Evolutionary conservation across 2,797 vertebrate species (phyloP), one percentile per base, ranked within the genome.

Genomic region (Periophthalmus magnuspinnatus): DNA sequence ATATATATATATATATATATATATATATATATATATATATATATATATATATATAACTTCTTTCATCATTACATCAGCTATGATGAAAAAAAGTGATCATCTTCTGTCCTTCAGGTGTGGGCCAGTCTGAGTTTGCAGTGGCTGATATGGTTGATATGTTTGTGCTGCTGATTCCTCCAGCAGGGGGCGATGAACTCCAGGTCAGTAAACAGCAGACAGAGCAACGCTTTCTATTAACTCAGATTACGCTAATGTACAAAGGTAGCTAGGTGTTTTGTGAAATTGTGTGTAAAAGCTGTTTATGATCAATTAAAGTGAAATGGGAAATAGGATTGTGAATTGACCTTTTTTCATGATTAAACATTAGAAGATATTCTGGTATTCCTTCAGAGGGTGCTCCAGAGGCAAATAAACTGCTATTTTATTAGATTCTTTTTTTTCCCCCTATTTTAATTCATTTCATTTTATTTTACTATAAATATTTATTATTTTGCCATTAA

Each of bases 141-240:
- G 97, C 97, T 16, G 96, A 99, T 82, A 99, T 99, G 97, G 97
- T 99, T 41, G 98, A 99, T 88, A 97, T 99, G 95, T 99, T 99
- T 92, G 91, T 99, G 81, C 86, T 99, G 61, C 91, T 99, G 52
- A 94, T 99, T 80, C 97, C 98, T 63, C 98, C 98, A 92, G 97
- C 96, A 57, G 97, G 97, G 91, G 98, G 97, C 88, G 98, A 99
- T 79, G 97, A 99, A 85, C 91, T 99, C 70, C 97, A 99, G 96
- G 98, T 99, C 89, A 86, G 88, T 89, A 64, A 58, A 69, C 41
- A 56, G 1, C 48, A 28, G 34, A 22, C 48, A 22, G 16, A 34
- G 6, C 6, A 50, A 17, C 50, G 48, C 22, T 5, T 74, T 45
- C 7, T 6, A 19, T 62, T 19, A 34, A 2, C 45, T 22, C 33